phyloP scores from a whole-genome alignment of 2,113 vertebrate genomes.

The Rostratula benghalensis region DNA sequence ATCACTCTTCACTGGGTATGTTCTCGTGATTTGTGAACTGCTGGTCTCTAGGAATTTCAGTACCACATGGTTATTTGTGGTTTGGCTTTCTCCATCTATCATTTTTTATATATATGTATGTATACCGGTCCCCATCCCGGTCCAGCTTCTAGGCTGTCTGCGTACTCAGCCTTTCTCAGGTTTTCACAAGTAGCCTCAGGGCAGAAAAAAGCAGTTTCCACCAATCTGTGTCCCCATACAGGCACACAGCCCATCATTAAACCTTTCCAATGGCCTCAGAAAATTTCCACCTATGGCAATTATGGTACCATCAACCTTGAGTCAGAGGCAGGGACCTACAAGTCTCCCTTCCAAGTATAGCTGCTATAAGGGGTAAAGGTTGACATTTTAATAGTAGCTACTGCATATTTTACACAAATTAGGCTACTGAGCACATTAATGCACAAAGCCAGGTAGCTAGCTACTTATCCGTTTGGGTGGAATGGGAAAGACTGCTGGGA shows the following conservation, averaged over 20 bases:
- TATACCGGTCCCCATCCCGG: neutral
- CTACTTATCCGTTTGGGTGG: neutral
- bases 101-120: neutral
- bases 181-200: neutral
- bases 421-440: neutral
- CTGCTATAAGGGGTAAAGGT: neutral
- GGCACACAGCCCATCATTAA: neutral
- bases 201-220: neutral
- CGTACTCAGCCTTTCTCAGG: neutral
- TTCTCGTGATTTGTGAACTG: constrained; percentile 45
- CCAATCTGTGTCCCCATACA: neutral
- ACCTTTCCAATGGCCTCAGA: neutral
- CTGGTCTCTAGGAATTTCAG: constrained; percentile 3
- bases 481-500: neutral
- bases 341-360: neutral
- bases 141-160: neutral
- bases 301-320: neutral
- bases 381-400: neutral
- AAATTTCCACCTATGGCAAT: neutral
- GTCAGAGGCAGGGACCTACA: neutral
- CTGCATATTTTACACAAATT: neutral
- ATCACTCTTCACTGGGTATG: neutral
- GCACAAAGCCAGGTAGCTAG: neutral
- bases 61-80: neutral
- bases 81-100: neutral